A percentile compares a stretch with the other conserved stretches of the same genome.
phyloP scores from a whole-genome alignment of 2,113 vertebrate species.

The Leptocoma aspasia region DNA sequence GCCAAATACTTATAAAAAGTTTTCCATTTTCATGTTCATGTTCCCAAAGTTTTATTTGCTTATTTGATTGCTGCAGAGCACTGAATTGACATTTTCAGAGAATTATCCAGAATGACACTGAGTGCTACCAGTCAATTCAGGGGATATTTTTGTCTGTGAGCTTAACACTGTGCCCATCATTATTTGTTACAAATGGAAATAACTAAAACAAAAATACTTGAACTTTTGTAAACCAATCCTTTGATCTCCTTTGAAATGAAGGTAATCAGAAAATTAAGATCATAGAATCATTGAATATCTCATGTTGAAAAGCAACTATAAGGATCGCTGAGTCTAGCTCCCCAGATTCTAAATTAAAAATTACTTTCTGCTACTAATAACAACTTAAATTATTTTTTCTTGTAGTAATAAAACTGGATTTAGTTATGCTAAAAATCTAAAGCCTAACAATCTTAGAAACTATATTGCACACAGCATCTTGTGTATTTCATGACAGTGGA shows the following conservation, averaged over 20 bases:
- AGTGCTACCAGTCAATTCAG: neutral
- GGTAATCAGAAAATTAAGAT: neutral
- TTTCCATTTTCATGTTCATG: neutral
- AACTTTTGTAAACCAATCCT: neutral
- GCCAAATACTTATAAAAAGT: neutral
- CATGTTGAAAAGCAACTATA: neutral
- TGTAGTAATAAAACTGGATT: neutral
- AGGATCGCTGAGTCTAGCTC: neutral
- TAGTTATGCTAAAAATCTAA: neutral
- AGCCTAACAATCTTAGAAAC: neutral
- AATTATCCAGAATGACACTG: neutral
- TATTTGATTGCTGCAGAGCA: neutral
- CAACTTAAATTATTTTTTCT: neutral
- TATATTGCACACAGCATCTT: accelerated
- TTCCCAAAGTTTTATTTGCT: neutral
- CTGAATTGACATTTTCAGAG: neutral
- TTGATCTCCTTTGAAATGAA: neutral
- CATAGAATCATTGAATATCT: neutral
- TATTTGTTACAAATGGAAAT: neutral
- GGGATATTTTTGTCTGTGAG: neutral
- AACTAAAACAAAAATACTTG: neutral
- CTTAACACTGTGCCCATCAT: neutral
- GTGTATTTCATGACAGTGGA: neutral
- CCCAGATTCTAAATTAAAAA: neutral
- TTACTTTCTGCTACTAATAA: neutral